Base-by-base conservation (phyloP, 2,888 invertebrate genomes). In the Sesamia inferens region DNA sequence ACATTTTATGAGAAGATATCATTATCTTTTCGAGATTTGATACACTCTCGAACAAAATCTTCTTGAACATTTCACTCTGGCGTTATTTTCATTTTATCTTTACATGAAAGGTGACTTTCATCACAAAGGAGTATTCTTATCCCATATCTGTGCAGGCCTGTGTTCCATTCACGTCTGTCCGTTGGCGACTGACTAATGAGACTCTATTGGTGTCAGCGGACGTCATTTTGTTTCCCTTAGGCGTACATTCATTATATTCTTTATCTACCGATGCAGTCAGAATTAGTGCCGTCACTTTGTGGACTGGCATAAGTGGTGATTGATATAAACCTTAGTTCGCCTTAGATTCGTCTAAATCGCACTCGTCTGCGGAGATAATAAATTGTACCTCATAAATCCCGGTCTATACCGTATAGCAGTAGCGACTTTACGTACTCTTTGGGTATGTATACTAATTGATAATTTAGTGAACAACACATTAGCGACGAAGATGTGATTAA, bases 211-310 rank as follows among this genome's bases (percentile, higher is more conserved):
- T 75, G 81, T 69, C 81, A 85, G 80, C 68, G 70, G 73, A 78
- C 72, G 68, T 85, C 74, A 76, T 77, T 76, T 78, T 68, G 76
- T 84, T 84, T 85, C 79, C 83, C 83, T 83, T 82, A 84, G 81
- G 70, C 77, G 68, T 68, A 76, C 84, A 87, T 88, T 88, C 81
- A 88, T 88, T 87, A 86, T 81, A 66, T 77, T 71, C 68, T 85
- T 86, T 87, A 86, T 88, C 87, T 84, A 67, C 69, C 79, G 65
- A 76, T 71, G 78, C 77, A 75, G 75, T 76, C 51, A 74, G 63
- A 31, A 64, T 54, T 58, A 62, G 39, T 65, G 44, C 58, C 22
- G 19, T 68, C 55, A 55, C 39, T n/a, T 44, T 22, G 44, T 64
- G 71, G 47, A 57, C 59, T 54, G 57, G 22, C 44, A n/a, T 47